Evolutionary conservation across 2,888 invertebrate genomes (phyloP).

Genomic region (Pseudeuparius sepicola): DNA sequence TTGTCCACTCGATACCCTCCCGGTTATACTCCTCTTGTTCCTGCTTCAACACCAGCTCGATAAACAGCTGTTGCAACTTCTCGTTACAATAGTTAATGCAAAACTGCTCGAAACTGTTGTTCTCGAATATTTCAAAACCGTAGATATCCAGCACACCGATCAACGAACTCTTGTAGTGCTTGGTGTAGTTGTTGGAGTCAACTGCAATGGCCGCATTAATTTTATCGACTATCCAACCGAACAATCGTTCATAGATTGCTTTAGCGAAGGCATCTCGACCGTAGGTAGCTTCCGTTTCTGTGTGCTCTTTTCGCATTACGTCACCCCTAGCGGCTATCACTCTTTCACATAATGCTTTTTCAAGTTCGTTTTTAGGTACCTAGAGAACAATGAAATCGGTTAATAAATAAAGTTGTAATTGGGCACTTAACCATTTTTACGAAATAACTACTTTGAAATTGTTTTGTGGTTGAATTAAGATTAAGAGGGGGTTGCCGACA

Average conservation of each 20-base stretch:
- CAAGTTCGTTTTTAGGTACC: constrained; percentile 52
- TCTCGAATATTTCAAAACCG: constrained; percentile 96
- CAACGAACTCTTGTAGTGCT: constrained; percentile 61
- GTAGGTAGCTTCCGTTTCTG: constrained; percentile 71
- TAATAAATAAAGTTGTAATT: too few relatives aligned
- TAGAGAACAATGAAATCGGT: too few relatives aligned
- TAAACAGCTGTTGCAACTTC: constrained; percentile 95
- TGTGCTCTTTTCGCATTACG: constrained; percentile 84
- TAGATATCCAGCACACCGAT: constrained; percentile 97
- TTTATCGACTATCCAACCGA: constrained; percentile 86
- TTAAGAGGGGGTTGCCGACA: too few relatives aligned
- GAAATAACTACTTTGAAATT: too few relatives aligned
- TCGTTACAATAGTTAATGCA: constrained; percentile 99
- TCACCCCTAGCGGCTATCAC: constrained; percentile 91
- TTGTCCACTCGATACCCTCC: constrained; percentile 94
- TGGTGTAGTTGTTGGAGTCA: constrained; percentile 43
- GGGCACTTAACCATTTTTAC: too few relatives aligned
- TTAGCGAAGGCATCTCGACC: constrained; percentile 91
- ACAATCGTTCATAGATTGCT: constrained; percentile 90
- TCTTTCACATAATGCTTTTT: constrained; percentile 69
- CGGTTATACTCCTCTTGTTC: constrained; percentile 95
- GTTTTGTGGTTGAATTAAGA: too few relatives aligned
- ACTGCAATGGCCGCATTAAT: constrained; percentile 88
- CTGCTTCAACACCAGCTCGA: constrained; percentile 93
- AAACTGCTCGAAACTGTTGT: constrained; percentile 96